Evolutionary conservation across 2,888 invertebrate genomes (phyloP).

Genomic region (Anorthoa munda): DNA sequence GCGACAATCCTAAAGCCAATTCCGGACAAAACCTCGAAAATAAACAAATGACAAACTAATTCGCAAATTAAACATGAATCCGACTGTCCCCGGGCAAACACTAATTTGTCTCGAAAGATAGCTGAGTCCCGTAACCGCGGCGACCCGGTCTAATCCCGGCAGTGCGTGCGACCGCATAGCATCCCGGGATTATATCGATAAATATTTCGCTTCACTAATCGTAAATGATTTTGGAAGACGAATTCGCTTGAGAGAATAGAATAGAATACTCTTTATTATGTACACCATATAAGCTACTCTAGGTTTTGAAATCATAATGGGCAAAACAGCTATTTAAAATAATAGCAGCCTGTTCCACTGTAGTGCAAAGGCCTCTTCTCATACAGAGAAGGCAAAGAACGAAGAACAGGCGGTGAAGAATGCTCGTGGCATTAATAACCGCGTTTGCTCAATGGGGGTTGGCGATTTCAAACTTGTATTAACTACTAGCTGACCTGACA

Average conservation of each 20-base stretch:
- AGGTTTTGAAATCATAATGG: background rate
- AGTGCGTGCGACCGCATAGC: constrained; percentile 66
- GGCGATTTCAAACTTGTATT: no score
- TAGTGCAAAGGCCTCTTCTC: no score
- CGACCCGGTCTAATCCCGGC: constrained; percentile 63
- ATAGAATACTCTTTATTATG: no score
- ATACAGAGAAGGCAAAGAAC: no score
- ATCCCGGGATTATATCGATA: constrained; percentile 71
- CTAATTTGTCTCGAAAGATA: constrained; percentile 70
- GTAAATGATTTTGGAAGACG: constrained; percentile 51
- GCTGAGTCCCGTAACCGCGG: constrained; percentile 59
- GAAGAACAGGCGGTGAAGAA: no score
- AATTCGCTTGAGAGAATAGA: constrained; percentile 10
- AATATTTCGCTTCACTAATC: constrained; percentile 66
- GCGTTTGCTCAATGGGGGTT: no score
- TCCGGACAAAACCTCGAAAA: constrained; percentile 45
- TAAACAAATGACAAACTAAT: constrained; percentile 67
- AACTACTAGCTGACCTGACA: no score
- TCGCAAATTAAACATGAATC: constrained; percentile 68
- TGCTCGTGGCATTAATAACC: no score
- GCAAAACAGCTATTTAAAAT: no score
- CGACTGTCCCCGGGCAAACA: constrained; percentile 58
- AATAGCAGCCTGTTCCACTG: no score
- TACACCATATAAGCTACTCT: no score
- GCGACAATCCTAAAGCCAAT: constrained; percentile 35